Evolutionary conservation across 2,888 invertebrate species (phyloP).

Genomic region (Spisula subtruncata): DNA sequence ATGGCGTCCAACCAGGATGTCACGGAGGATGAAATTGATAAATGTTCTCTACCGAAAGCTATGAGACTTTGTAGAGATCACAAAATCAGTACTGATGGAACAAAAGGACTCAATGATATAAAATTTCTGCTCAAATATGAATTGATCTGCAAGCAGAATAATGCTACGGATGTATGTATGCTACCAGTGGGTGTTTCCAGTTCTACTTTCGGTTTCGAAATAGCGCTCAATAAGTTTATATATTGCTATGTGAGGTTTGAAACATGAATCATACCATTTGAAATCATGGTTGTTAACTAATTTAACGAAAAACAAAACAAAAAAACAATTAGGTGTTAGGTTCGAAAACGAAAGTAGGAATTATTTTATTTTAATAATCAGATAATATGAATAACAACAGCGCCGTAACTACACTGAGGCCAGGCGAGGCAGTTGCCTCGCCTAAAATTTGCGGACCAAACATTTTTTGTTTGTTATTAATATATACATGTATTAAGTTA

Average conservation of each 20-base stretch:
- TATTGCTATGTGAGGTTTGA: neutral
- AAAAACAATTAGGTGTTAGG: neutral
- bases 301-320: neutral
- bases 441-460: no score
- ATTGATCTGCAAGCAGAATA: conserved; percentile 53
- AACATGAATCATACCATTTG: neutral
- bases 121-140: conserved; percentile 67
- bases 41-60: conserved; percentile 56
- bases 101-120: conserved; percentile 61
- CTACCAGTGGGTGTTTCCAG: neutral
- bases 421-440: no score
- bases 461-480: no score
- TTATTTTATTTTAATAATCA: no score
- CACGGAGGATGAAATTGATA: conserved; percentile 71
- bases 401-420: no score
- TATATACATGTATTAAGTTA: no score
- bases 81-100: conserved; percentile 43
- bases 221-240: neutral
- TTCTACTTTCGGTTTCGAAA: conserved; percentile 12
- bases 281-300: neutral
- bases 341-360: conserved; percentile 17
- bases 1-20: neutral
- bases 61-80: conserved; percentile 55
- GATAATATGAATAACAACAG: no score
- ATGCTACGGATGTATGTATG: conserved; percentile 59